Evolutionary conservation across 2,113 vertebrate genomes (phyloP).

Genomic region (Lycaon pictus): DNA sequence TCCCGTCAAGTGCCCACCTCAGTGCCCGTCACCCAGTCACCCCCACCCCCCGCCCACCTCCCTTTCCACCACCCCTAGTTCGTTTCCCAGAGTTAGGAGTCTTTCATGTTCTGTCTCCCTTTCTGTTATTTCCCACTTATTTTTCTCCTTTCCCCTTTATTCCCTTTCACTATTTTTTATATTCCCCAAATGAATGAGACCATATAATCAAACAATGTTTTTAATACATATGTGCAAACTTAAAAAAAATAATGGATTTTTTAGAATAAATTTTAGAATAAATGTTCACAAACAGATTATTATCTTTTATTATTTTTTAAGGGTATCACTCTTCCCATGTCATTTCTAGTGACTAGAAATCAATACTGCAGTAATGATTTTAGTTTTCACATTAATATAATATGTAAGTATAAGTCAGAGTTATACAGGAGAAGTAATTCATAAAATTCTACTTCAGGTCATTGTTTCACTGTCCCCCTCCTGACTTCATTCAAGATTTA

Average conservation of each 20-base stretch:
- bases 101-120: too few relatives aligned
- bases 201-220: not conserved
- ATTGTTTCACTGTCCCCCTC: not conserved
- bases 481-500: conserved; percentile 6
- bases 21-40: too few relatives aligned
- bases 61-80: too few relatives aligned
- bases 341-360: conserved; percentile 26
- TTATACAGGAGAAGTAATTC: not conserved
- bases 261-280: not conserved
- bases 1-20: too few relatives aligned
- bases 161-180: too few relatives aligned
- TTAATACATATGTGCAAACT: not conserved
- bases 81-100: too few relatives aligned
- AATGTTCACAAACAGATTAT: not conserved
- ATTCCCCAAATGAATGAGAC: too few relatives aligned
- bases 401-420: not conserved
- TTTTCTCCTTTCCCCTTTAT: too few relatives aligned
- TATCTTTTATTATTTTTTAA: not conserved
- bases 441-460: conserved; percentile 44
- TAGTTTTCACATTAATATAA: not conserved
- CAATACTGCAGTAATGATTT: not conserved
- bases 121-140: too few relatives aligned
- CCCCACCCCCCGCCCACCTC: too few relatives aligned
- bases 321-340: not conserved
- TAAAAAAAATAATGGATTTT: not conserved